phyloP scores from a whole-genome alignment of 2,797 vertebrate genomes.

The Caiman crocodilus region DNA sequence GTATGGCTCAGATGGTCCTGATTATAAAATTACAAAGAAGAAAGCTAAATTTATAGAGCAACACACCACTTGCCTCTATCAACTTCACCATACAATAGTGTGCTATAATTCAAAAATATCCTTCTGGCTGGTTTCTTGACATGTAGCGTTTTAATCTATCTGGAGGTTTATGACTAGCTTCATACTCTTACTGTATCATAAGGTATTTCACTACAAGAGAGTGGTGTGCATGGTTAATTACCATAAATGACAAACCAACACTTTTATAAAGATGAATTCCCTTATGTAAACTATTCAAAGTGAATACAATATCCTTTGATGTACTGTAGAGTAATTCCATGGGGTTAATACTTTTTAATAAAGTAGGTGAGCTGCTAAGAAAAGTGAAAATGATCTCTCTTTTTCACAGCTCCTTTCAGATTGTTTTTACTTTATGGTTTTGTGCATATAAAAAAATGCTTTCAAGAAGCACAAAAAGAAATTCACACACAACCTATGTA shows the following conservation, averaged over 20 bases:
- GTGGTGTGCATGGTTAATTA: constrained; percentile 49
- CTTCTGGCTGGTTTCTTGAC: neutral
- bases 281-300: constrained; percentile 47
- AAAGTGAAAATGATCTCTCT: neutral
- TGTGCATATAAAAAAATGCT: neutral
- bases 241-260: constrained; percentile 61
- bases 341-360: neutral
- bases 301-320: constrained; percentile 43
- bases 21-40: neutral
- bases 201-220: constrained; percentile 39
- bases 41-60: neutral
- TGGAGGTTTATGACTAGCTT: constrained; percentile 8
- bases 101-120: neutral
- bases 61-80: fast-evolving
- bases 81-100: neutral
- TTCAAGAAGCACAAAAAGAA: neutral
- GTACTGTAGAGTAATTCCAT: constrained; percentile 7
- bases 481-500: neutral
- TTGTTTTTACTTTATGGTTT: neutral
- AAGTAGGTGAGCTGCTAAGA: neutral
- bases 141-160: constrained; percentile 45
- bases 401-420: neutral
- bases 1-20: neutral
- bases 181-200: constrained; percentile 39
- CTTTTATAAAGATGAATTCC: constrained; percentile 64